Evolutionary conservation across 2,113 vertebrate genomes (phyloP), one percentile per base, ranked within the genome.

Genomic region (Bambusicola thoracicus): DNA sequence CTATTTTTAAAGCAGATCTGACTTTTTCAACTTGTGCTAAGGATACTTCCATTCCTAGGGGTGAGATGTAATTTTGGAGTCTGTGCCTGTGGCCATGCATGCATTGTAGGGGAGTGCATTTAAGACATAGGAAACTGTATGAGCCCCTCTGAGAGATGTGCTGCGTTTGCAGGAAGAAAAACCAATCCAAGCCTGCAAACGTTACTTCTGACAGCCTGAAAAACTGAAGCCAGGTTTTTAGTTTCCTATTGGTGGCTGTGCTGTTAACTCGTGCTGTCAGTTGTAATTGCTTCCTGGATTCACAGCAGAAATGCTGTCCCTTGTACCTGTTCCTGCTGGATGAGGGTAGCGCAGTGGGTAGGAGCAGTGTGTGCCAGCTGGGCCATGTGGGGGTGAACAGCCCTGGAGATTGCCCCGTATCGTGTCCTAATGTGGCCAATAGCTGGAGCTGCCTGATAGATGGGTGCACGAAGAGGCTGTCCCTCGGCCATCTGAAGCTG

Each of bases 401-500:
- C n/a, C 58, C 13, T 15, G 21, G 58, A 36, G 14, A 13, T 36
- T 61, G n/a, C 17, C 21, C 29, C 59, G 6, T 34, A 0, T 21
- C 11, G 1, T 11, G 34, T 38, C 24, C 6, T 6, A 1, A 2
- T 5, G 2, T 3, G 41, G 62, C 38, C 51, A 7, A 1, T 8
- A 25, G 13, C 34, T 36, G 34, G 58, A 32, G 38, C 14, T 44
- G 41, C 36, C 13, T 36, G 36, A 6, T 65, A 36, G 43, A 5
- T 16, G 0, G 3, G 2, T 9, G 7, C 7, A 17, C 29, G 41
- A 30, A 44, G 43, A 91, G 32, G 15, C 3, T 30, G 14, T 19
- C 75, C 67, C 34, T 59, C 44, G 24, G 40, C 46, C 6, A 2
- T 68, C 61, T 43, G 36, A 38, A 68, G 30, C 25, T 38, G 38